These are phyloP conservation scores for Chrysomallon squamiferum DNA, from an alignment of 1,140 invertebrate genomes.

Conservation along the genomic window DNA sequence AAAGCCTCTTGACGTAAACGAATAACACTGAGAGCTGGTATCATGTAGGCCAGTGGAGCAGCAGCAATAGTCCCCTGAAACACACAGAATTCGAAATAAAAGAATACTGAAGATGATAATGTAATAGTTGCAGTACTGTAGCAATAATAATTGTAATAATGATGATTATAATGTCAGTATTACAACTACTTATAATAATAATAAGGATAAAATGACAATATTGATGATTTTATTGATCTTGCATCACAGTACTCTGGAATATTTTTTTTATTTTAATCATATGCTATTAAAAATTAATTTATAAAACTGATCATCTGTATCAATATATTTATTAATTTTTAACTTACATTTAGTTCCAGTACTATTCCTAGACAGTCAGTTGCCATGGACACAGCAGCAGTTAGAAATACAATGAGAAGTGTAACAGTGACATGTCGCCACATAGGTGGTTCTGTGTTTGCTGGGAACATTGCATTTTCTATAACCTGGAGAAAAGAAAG, in stretches of 20 bases:
- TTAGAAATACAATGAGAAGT: conserved; percentile 73
- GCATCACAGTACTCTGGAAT: too few relatives aligned
- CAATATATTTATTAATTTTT: too few relatives aligned
- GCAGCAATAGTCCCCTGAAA: conserved; percentile 81
- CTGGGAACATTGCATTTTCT: conserved; percentile 62
- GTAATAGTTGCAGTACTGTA: background rate
- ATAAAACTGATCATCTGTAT: too few relatives aligned
- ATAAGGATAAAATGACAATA: too few relatives aligned
- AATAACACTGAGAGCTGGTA: conserved; percentile 83
- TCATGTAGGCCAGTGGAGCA: conserved; percentile 83
- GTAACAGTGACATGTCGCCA: conserved; percentile 74
- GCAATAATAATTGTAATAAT: background rate
- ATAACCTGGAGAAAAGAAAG: conserved; percentile 55
- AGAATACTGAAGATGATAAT: background rate
- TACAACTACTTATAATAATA: too few relatives aligned
- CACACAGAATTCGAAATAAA: conserved; percentile 12
- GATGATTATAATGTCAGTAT: too few relatives aligned
- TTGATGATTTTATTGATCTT: too few relatives aligned
- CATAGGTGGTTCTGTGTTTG: conserved; percentile 65
- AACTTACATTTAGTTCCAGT: conserved; percentile 82
- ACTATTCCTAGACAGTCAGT: conserved; percentile 88
- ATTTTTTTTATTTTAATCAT: too few relatives aligned
- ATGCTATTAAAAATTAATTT: too few relatives aligned
- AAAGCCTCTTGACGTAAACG: conserved; percentile 77
- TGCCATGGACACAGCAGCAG: conserved; percentile 81